A percentile compares a stretch with the other conserved stretches of the same genome.
These are phyloP conservation scores for Metacarcinus magister DNA, from an alignment of 2,888 invertebrate genomes.

Conservation along the genomic window DNA sequence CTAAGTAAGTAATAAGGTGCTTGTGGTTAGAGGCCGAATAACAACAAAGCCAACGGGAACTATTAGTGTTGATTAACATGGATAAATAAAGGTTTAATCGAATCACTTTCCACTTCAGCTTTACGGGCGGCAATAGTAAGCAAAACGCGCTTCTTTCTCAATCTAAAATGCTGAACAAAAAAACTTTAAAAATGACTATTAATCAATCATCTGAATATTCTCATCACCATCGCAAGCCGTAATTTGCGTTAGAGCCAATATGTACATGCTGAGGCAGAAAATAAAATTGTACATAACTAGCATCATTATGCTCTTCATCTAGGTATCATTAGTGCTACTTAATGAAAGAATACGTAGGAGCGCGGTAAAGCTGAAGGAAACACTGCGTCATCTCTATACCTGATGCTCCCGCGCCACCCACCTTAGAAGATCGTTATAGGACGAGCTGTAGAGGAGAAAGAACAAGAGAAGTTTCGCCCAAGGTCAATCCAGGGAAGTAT, in stretches of 20 bases:
- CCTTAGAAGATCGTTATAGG: constrained; percentile 71
- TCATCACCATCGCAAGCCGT: constrained; percentile 51
- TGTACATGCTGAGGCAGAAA: constrained; percentile 58
- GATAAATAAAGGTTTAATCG: constrained; percentile 42
- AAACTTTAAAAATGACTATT: not conserved
- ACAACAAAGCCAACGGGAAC: constrained; percentile 41
- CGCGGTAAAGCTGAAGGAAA: constrained; percentile 76
- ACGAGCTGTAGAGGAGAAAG: constrained; percentile 77
- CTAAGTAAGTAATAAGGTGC: constrained; percentile 23
- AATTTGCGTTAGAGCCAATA: constrained; percentile 42
- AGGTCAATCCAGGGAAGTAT: constrained; percentile 30
- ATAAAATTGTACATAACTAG: constrained; percentile 47
- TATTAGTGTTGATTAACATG: constrained; percentile 23
- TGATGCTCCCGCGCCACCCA: constrained; percentile 71
- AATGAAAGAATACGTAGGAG: constrained; percentile 64
- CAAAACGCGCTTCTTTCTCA: constrained; percentile 34
- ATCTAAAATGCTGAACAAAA: constrained; percentile 10
- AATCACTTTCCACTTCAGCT: constrained; percentile 72
- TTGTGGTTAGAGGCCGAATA: constrained; percentile 32
- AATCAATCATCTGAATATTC: not conserved
- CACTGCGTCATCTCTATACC: constrained; percentile 76
- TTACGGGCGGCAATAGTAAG: constrained; percentile 55
- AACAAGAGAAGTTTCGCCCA: constrained; percentile 68
- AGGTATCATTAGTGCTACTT: constrained; percentile 53
- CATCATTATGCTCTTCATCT: constrained; percentile 59